Evolutionary conservation across 2,797 vertebrate species (phyloP), one percentile per base, ranked within the genome.

Genomic region (Sparidentex hasta): DNA sequence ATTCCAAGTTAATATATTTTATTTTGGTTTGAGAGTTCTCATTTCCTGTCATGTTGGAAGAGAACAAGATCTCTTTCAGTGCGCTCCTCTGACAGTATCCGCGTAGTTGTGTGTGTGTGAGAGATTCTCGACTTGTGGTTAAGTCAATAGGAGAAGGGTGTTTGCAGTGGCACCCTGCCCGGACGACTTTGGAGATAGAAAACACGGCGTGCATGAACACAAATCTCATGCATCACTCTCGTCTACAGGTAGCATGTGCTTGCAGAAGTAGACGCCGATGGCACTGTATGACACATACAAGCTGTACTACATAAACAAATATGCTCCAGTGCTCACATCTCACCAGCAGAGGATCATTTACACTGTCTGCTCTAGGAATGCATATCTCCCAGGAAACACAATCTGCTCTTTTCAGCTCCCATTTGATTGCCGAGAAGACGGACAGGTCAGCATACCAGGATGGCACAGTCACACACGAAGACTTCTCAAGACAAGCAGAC

Each of bases 141-240:
- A 85, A 90, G 89, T 94, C 90, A 94, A 94, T 82, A 94, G 71
- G 51, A 79, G 79, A 80, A 71, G 83, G 56, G 82, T 94, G 90
- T 94, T 95, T 95, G 81, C 84, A 71, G 50, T 95, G 94, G 92
- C 92, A 77, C 65, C 3, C 61, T 74, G 93, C 94, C 92, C 87
- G 83, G 87, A 85, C 57, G 14, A 66, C 71, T 71, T 33, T 64
- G 59, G 50, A 86, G 83, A 81, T 72, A 71, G 72, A 87, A 81
- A 89, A 77, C 61, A 51, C 4, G 0, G 62, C 33, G 70, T 20
- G 50, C 50, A 73, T 65, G 73, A 77, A 61, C 43, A 56, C 74
- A 80, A 68, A 73, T 81, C 58, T 56, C 63, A 85, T 74, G 74
- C 69, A 70, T 84, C 71, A 71, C 44, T 68, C 48, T 29, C 68